Percentiles rank a stretch among this genome's conserved stretches.
phyloP scores from a whole-genome alignment of 2,888 invertebrate species.

The Hanleya hanleyi region DNA sequence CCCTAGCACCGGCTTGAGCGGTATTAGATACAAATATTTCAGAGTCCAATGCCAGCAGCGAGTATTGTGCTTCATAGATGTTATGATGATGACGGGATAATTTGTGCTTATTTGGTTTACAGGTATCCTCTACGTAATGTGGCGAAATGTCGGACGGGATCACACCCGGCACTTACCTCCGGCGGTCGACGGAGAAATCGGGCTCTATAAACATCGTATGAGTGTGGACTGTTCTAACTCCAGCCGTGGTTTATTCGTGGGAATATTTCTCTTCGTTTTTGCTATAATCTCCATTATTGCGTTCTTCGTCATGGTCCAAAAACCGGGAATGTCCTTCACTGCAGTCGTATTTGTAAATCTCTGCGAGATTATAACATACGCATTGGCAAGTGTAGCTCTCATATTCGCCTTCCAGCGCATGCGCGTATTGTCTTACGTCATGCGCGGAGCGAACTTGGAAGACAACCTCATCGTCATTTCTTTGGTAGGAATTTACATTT shows the following conservation, averaged over 20 bases:
- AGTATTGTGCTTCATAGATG: too few species aligned
- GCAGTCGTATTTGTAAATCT: slow-evolving; percentile 93
- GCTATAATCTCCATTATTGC: slow-evolving; percentile 83
- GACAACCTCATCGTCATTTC: slow-evolving; percentile 85
- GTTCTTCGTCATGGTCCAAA: slow-evolving; percentile 90
- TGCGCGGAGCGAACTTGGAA: slow-evolving; percentile 46
- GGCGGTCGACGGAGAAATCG: slow-evolving; percentile 14
- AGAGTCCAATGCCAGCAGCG: too few species aligned
- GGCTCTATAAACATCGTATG: slow-evolving; percentile 34
- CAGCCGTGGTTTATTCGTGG: slow-evolving; percentile 87
- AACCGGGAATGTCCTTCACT: slow-evolving; percentile 84
- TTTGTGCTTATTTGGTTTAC: slow-evolving; percentile 1
- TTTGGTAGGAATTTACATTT: slow-evolving; percentile 92
- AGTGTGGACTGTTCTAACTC: slow-evolving; percentile 90
- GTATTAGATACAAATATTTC: too few species aligned
- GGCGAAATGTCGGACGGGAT: slow-evolving; percentile 82
- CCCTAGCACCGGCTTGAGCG: too few species aligned
- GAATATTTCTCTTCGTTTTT: slow-evolving; percentile 79
- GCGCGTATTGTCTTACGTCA: slow-evolving; percentile 74
- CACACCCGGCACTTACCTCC: slow-evolving; percentile 17
- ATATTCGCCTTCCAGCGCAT: slow-evolving; percentile 88
- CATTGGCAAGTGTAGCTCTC: slow-evolving; percentile 88
- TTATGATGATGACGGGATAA: too few species aligned
- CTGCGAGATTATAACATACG: slow-evolving; percentile 89
- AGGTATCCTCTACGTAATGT: slow-evolving; percentile 94